These are phyloP conservation scores for Petrolisthes cinctipes DNA, from an alignment of 2,888 invertebrate species.

Conservation along the genomic window DNA sequence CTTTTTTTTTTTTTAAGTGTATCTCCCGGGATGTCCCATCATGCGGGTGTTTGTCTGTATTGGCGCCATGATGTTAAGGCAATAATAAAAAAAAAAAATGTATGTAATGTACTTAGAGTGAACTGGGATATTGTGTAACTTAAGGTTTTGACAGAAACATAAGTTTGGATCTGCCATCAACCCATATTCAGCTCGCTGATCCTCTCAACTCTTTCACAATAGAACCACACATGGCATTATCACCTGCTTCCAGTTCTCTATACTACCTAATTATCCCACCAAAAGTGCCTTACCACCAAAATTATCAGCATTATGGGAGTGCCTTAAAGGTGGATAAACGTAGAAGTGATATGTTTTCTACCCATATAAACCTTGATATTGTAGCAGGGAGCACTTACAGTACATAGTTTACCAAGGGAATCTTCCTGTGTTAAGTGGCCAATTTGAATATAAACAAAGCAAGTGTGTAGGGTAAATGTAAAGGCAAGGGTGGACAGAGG, in stretches of 20 bases:
- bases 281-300: neutral
- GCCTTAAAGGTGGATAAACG: neutral
- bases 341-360: neutral
- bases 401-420: neutral
- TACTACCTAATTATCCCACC: neutral
- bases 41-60: constrained; percentile 33
- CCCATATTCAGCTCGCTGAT: too few species aligned
- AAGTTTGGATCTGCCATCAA: neutral
- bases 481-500: neutral
- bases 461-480: neutral
- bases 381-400: neutral
- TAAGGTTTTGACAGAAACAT: constrained; percentile 27
- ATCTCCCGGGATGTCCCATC: constrained; percentile 1
- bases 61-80: constrained; percentile 1
- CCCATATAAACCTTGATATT: neutral
- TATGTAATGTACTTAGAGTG: constrained; percentile 50
- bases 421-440: neutral
- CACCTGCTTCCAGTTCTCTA: neutral
- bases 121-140: constrained; percentile 36
- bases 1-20: neutral
- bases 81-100: constrained; percentile 32
- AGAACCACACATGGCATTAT: too few species aligned
- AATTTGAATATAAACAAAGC: constrained; percentile 15
- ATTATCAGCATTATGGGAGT: neutral
- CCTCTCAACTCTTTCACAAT: too few species aligned